Evolutionary conservation across 2,888 invertebrate genomes (phyloP).

Genomic region (Leptothorax acervorum): DNA sequence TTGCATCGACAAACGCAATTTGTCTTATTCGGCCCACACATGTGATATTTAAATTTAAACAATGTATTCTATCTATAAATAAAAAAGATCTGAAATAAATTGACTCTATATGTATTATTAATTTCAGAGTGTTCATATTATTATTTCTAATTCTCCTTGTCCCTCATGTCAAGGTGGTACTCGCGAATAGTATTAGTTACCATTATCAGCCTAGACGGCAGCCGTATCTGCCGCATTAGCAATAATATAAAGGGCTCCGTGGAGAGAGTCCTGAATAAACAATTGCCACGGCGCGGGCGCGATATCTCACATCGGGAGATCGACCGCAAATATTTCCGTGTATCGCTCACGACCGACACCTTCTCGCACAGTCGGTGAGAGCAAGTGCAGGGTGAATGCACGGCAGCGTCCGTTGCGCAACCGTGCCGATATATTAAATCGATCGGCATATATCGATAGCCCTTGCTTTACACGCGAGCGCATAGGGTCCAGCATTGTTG

Average conservation of each 20-base stretch:
- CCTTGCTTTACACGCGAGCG: conserved; percentile 44
- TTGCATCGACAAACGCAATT: conserved; percentile 27
- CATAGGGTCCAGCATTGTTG: conserved; percentile 54
- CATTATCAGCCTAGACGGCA: conserved; percentile 31
- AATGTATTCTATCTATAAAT: neutral
- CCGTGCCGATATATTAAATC: conserved; percentile 63
- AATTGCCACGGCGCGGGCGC: conserved; percentile 41
- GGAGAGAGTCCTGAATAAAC: conserved; percentile 51
- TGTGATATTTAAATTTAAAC: neutral
- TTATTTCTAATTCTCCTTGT: neutral
- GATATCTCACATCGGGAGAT: conserved; percentile 33
- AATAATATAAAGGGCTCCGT: conserved; percentile 35
- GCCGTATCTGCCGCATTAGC: conserved; percentile 40
- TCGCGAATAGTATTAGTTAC: neutral
- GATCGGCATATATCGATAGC: conserved; percentile 69
- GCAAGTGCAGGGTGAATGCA: conserved; percentile 72
- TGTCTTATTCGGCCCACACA: conserved; percentile 30
- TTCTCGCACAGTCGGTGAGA: conserved; percentile 7
- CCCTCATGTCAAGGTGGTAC: neutral
- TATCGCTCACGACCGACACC: conserved; percentile 50
- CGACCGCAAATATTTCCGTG: conserved; percentile 31
- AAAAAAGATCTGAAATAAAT: neutral
- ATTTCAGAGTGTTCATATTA: neutral
- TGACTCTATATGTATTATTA: neutral
- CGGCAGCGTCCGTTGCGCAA: conserved; percentile 67